Evolutionary conservation across 2,888 invertebrate species (phyloP).

Genomic region (Xylophagus ater): DNA sequence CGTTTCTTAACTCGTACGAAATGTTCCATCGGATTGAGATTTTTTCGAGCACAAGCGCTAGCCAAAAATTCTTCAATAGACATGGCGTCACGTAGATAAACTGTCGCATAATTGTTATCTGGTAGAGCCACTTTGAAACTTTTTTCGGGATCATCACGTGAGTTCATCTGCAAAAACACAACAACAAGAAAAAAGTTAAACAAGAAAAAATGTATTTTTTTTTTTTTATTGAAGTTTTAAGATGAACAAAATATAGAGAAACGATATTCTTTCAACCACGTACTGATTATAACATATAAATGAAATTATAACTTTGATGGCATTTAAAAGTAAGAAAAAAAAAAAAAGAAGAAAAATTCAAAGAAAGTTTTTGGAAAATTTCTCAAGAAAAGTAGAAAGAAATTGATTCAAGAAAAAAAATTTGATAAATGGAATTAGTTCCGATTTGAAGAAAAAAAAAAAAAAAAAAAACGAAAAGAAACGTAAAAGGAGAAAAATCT

Average conservation of each 20-base stretch:
- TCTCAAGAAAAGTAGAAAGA: no score
- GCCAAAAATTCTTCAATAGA: conserved; percentile 92
- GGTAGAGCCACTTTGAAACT: conserved; percentile 83
- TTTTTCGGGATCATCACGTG: conserved; percentile 77
- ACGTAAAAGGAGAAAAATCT: no score
- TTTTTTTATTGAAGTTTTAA: no score
- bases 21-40: conserved; percentile 88
- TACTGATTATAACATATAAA: no score
- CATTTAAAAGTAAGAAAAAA: conserved; percentile 1
- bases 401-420: background rate
- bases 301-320: no score
- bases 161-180: conserved; percentile 56
- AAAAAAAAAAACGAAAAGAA: no score
- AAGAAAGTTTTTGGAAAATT: no score
- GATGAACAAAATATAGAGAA: conserved; percentile 16
- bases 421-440: background rate
- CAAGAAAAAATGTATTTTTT: no score
- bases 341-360: background rate
- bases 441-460: no score
- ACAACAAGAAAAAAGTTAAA: no score
- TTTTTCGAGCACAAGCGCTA: conserved; percentile 82
- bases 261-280: conserved; percentile 4
- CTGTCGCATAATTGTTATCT: conserved; percentile 70
- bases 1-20: conserved; percentile 91
- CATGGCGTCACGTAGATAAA: conserved; percentile 83